These are phyloP conservation scores for Bedellia somnulentella DNA, from an alignment of 2,888 invertebrate genomes.

Conservation along the genomic window DNA sequence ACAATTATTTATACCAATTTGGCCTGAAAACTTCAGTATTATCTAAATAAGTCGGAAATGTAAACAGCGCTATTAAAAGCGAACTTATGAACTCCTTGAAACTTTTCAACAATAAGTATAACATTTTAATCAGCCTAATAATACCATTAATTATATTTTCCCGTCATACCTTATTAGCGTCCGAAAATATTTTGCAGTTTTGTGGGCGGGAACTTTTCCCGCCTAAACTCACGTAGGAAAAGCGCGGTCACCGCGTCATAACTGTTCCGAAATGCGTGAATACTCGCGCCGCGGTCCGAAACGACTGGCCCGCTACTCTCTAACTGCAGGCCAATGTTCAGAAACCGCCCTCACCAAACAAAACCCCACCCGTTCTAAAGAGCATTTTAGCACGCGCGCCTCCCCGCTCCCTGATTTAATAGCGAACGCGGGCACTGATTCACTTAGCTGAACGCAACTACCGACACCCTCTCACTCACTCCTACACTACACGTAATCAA, in stretches of 20 bases:
- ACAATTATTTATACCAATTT: too few species aligned
- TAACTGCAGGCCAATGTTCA: constrained; percentile 31
- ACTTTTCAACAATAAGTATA: too few species aligned
- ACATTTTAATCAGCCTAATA: too few species aligned
- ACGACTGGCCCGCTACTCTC: constrained; percentile 23
- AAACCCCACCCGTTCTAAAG: constrained; percentile 54
- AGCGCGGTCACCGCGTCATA: constrained; percentile 52
- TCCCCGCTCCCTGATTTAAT: constrained; percentile 57
- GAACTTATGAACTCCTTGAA: too few species aligned
- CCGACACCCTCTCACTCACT: constrained; percentile 38
- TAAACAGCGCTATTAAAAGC: too few species aligned
- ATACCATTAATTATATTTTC: too few species aligned
- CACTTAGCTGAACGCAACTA: constrained; percentile 58
- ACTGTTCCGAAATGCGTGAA: constrained; percentile 25
- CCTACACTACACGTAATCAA: constrained; percentile 19
- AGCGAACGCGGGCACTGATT: constrained; percentile 60
- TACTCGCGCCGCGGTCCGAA: constrained; percentile 27
- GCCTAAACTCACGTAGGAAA: constrained; percentile 37
- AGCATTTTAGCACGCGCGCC: constrained; percentile 52
- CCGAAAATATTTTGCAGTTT: constrained; percentile 57
- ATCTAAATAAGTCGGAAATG: too few species aligned
- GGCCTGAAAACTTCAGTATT: too few species aligned
- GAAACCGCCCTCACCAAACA: constrained; percentile 59
- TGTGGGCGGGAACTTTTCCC: constrained; percentile 55
- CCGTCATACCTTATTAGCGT: constrained; percentile 63